Percentiles rank a stretch among this genome's conserved stretches.
Conservation (phyloP, 2,797 vertebrate genomes). For the Liparis tanakae region DNA sequence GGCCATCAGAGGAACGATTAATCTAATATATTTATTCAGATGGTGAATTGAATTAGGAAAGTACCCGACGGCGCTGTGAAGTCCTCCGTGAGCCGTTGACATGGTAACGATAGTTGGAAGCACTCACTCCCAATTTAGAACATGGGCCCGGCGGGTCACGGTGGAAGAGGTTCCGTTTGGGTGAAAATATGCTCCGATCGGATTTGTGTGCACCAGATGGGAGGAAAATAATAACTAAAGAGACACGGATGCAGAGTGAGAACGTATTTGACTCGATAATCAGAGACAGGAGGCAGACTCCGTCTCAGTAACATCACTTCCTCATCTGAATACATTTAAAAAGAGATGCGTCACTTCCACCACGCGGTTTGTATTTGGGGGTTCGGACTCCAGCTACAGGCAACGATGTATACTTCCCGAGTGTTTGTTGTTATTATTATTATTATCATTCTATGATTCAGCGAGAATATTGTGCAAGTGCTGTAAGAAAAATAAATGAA, state of each 20-base stretch:
- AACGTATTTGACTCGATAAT: background rate
- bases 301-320: background rate
- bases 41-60: background rate
- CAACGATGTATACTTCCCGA: background rate
- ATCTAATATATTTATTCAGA: background rate
- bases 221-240: background rate
- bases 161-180: background rate
- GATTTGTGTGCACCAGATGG: background rate
- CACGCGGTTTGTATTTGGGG: background rate
- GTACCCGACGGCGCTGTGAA: too few relatives aligned
- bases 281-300: conserved; percentile 11
- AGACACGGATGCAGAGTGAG: background rate
- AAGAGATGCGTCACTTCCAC: conserved; percentile 3
- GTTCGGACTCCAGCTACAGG: background rate
- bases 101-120: background rate
- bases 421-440: background rate
- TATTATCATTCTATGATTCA: background rate
- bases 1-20: background rate
- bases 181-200: background rate
- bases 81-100: background rate
- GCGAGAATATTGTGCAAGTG: background rate
- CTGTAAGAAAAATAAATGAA: background rate
- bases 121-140: background rate
- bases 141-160: background rate
- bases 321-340: conserved; percentile 4